Base-by-base conservation (phyloP, 2,888 invertebrate species). In the Epinotia ramella region DNA sequence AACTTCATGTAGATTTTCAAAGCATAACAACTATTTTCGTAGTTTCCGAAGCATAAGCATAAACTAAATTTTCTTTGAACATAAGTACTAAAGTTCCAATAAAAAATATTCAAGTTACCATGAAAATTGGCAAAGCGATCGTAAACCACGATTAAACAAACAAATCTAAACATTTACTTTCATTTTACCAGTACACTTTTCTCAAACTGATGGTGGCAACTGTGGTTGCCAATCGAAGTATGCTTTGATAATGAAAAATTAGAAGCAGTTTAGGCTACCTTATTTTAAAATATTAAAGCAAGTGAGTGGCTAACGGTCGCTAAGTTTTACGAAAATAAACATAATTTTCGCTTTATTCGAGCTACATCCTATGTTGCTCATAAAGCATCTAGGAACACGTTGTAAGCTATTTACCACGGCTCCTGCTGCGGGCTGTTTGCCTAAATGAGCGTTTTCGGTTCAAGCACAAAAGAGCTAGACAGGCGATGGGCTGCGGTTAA, bases 391-490 rank as follows among this genome's bases (percentile, higher is more conserved):
- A 33, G 33, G 20, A 40, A 59, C 65, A 72, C 57, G 59, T 2
- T 59, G 18, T 59, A 57, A 57, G 65, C 46, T 65, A 20, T 73
- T 16, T 72, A 24, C 28, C n/a, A 28, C 65, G 20, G 60, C 57
- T 44, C 59, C 57, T 33, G 65, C 64, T 28, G 20, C 28, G 44
- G 62, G 73, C 11, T 67, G 77, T 75, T 77, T 73, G 77, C 70
- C 67, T 78, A 77, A 78, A 78, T 71, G 77, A 78, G 73, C 69
- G 73, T 57, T 68, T 72, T 46, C 73, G 62, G 49, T 64, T 56
- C 62, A 57, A 75, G 64, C 57, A 73, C 78, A 76, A 78, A 76
- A 72, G 73, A 72, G 73, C 53, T 76, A 69, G 73, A 69, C 65
- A 69, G 28, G 70, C 62, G 59, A 49, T 57, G 59, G 5, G 64